These are phyloP conservation scores for Leptobrachium leishanense DNA, from an alignment of 2,113 vertebrate genomes.

Conservation along the genomic window DNA sequence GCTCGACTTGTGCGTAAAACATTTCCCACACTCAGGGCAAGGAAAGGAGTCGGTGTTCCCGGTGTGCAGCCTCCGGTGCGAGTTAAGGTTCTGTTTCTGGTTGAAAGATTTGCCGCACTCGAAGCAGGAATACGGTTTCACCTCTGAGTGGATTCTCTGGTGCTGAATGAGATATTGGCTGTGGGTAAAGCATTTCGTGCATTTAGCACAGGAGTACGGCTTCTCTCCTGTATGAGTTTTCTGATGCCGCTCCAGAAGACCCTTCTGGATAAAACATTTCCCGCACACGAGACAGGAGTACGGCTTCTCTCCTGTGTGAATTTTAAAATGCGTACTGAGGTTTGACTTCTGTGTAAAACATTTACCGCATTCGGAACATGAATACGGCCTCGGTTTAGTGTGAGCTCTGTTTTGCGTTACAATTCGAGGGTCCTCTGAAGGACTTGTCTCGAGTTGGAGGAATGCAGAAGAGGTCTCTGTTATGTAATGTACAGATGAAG, in stretches of 20 bases:
- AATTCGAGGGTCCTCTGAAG: too few relatives aligned
- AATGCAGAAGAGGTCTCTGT: too few relatives aligned
- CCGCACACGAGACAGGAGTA: background rate
- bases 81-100: background rate
- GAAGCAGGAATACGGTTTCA: background rate
- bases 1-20: background rate
- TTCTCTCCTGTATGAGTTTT: background rate
- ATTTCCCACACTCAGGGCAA: background rate
- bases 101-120: background rate
- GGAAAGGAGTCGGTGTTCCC: background rate
- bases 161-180: background rate
- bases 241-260: background rate
- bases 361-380: conserved; percentile 9
- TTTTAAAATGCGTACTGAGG: background rate
- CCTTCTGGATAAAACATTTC: background rate
- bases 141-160: background rate
- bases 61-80: background rate
- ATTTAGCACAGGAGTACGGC: background rate
- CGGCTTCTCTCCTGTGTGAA: conserved; percentile 12
- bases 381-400: background rate
- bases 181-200: background rate
- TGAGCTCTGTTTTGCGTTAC: background rate
- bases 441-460: too few relatives aligned
- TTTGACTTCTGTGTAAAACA: background rate
- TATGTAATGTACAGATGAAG: too few relatives aligned